Evolutionary conservation across 2,888 invertebrate genomes (phyloP).

Genomic region (Nipponacmea schrenckii): DNA sequence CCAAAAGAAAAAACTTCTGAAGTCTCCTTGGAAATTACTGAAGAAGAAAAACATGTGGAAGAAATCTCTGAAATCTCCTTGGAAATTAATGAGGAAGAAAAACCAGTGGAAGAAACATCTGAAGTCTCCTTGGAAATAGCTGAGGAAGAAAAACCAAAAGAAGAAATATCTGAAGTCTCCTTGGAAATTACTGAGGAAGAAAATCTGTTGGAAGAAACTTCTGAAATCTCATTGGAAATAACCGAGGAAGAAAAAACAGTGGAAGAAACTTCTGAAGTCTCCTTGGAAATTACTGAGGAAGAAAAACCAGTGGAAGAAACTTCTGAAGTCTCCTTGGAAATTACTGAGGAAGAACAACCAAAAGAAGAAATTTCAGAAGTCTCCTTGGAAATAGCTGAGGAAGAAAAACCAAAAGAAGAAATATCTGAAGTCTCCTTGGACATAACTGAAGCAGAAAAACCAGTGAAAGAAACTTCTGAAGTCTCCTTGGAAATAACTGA

Average conservation of each 20-base stretch:
- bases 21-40: conserved; percentile 2
- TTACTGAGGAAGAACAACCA: neutral
- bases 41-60: conserved; percentile 1
- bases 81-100: neutral
- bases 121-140: neutral
- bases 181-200: neutral
- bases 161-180: neutral
- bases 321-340: neutral
- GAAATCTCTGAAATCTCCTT: conserved; percentile 13
- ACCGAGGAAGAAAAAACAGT: neutral
- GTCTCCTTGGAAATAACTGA: neutral
- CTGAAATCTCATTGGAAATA: neutral
- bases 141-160: neutral
- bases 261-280: neutral
- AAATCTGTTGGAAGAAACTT: neutral
- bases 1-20: neutral
- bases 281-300: neutral
- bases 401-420: neutral
- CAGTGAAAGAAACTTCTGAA: neutral
- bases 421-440: neutral
- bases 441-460: neutral
- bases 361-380: neutral
- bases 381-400: neutral
- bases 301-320: conserved; percentile 1
- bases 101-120: neutral